Evolutionary conservation across 2,888 invertebrate genomes (phyloP), one percentile per base, ranked within the genome.

Genomic region (Eudemis profundana): DNA sequence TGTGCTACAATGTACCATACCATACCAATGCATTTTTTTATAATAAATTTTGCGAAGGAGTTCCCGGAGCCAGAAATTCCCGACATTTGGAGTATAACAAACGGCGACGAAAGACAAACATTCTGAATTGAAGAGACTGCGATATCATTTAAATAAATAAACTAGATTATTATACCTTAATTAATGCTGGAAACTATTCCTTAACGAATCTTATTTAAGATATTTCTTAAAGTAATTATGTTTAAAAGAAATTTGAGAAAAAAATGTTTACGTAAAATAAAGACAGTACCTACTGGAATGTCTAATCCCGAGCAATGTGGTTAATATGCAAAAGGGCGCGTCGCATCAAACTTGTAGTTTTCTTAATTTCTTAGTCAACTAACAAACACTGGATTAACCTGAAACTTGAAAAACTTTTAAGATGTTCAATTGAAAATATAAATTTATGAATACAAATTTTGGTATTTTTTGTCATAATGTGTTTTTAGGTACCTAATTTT

Each of bases 261-360:
- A 36, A 19, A 50, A 36, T 8, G 4, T 21, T 21, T 21, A 17
- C 40, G 27, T 7, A 54, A 27, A 17, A 40, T 27, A 54, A 42
- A 56, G 27, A 4, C 42, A 42, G 17, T 29, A n/a, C n/a, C n/a
- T n/a, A 29, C 42, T 56, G 44, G 42, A 29, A 56, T 19, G 7
- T 29, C 15, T 44, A 29, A 56, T 44, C 2, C 27, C 19, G 4
- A 56, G 17, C 42, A 17, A 27, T 14, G 42, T 29, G 17, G 40
- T 54, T 54, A 29, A 29, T 44, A 56, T 56, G 42, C 56, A 44
- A 15, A 27, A 42, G 8, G 29, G 29, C 29, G 7, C 56, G 29
- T 4, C 56, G 56, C 42, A 19, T 44, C 42, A 17, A 56, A 56
- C 19, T 56, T 56, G 17, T 12, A 29, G 42, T 44, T 56, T 53